Evolutionary conservation across 2,888 invertebrate genomes (phyloP).

Genomic region (Coleophora flavipennella): DNA sequence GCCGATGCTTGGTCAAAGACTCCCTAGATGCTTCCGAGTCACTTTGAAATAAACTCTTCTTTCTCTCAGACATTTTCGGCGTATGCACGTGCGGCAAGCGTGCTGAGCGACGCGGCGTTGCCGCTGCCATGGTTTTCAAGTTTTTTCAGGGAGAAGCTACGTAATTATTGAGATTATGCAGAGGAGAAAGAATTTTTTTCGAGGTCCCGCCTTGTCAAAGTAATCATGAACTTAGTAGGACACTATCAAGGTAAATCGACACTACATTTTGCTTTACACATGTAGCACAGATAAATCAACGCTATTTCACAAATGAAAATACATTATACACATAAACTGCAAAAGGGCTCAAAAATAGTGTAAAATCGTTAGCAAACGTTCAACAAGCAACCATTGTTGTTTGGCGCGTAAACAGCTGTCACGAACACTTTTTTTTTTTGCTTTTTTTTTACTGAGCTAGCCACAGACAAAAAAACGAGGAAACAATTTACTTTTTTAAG

Average conservation of each 20-base stretch:
- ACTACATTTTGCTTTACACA: slow-evolving; percentile 9
- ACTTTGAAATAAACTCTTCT: slow-evolving; percentile 74
- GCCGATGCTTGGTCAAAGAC: slow-evolving; percentile 53
- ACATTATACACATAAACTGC: slow-evolving; percentile 11
- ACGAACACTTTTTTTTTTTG: too few species aligned
- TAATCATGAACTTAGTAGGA: too few species aligned
- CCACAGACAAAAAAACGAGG: too few species aligned
- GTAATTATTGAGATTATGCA: slow-evolving; percentile 3
- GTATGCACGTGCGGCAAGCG: slow-evolving; percentile 59
- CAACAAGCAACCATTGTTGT: slow-evolving; percentile 54
- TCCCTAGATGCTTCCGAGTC: slow-evolving; percentile 35
- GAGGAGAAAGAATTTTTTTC: slow-evolving; percentile 9
- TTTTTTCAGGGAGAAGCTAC: slow-evolving; percentile 14
- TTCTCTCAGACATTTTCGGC: slow-evolving; percentile 74
- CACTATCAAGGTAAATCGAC: not conserved
- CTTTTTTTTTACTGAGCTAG: too few species aligned
- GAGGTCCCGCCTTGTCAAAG: too few species aligned
- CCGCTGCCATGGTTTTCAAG: slow-evolving; percentile 42
- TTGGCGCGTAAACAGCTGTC: slow-evolving; percentile 72
- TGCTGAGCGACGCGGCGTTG: slow-evolving; percentile 53
- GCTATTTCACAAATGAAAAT: slow-evolving; percentile 13
- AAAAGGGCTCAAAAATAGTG: slow-evolving; percentile 26
- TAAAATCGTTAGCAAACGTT: slow-evolving; percentile 34
- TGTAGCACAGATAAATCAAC: slow-evolving; percentile 4
- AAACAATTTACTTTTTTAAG: too few species aligned